Evolutionary conservation across 2,888 invertebrate species (phyloP).

Genomic region (Hydropsyche betteni): DNA sequence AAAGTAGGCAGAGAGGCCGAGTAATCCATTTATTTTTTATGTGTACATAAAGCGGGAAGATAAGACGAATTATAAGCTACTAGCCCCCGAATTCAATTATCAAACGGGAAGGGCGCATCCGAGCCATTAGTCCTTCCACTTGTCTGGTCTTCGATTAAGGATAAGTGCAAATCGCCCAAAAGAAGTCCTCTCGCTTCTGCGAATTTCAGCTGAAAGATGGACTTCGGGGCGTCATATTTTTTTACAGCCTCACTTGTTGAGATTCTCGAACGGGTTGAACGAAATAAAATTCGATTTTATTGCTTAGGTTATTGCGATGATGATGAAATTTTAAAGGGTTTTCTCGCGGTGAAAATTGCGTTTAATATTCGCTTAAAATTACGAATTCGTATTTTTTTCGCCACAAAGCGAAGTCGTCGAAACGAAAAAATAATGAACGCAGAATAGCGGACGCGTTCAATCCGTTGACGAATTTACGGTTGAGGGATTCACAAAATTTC

Average conservation of each 20-base stretch:
- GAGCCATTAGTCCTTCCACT: constrained; percentile 45
- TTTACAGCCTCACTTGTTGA: neutral
- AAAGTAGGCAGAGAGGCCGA: neutral
- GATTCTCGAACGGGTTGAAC: constrained; percentile 10
- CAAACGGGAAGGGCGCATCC: constrained; percentile 39
- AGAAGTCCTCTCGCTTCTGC: neutral
- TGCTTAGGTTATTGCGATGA: neutral
- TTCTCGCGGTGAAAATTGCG: neutral
- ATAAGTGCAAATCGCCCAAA: constrained; percentile 30
- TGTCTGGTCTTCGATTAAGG: constrained; percentile 42
- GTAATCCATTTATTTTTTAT: constrained; percentile 37
- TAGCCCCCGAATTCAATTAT: constrained; percentile 43
- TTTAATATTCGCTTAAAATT: neutral
- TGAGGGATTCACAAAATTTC: too few species aligned
- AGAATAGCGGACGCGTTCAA: too few species aligned
- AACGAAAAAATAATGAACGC: constrained; percentile 18
- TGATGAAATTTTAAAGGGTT: constrained; percentile 1
- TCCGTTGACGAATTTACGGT: too few species aligned
- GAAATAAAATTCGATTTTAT: constrained; percentile 17
- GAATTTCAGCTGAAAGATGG: constrained; percentile 11
- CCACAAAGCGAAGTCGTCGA: neutral
- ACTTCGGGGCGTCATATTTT: constrained; percentile 16
- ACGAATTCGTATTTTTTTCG: too few species aligned
- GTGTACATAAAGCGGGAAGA: constrained; percentile 38
- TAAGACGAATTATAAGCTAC: constrained; percentile 42